phyloP scores from a whole-genome alignment of 2,888 invertebrate species.

The Lydus trimaculatus region DNA sequence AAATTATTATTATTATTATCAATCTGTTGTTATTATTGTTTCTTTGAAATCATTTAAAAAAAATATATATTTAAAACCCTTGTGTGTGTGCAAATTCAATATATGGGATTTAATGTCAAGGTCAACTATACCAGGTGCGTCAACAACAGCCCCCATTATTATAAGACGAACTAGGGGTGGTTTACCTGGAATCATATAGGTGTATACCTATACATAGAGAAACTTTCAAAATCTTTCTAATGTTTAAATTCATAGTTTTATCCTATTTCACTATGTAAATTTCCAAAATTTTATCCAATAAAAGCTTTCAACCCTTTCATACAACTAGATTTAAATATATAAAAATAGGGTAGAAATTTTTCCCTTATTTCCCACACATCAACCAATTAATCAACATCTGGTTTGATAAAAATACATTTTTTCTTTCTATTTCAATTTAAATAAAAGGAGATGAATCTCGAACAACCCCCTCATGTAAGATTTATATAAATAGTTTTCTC shows the following conservation, averaged over 20 bases:
- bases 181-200: conserved; percentile 2
- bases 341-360: conserved; percentile 23
- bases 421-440: not conserved
- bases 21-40: too few relatives aligned
- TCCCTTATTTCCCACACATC: conserved; percentile 27
- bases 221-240: not conserved
- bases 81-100: not conserved
- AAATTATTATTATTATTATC: not conserved
- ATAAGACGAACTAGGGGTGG: not conserved
- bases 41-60: not conserved
- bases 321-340: conserved; percentile 19
- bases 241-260: not conserved
- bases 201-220: not conserved
- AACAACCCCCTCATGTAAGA: not conserved
- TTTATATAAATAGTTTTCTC: not conserved
- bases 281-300: not conserved
- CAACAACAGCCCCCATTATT: not conserved
- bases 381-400: conserved; percentile 33
- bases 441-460: conserved; percentile 5
- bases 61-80: not conserved
- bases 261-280: conserved; percentile 2
- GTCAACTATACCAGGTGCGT: not conserved
- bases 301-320: conserved; percentile 18
- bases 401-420: conserved; percentile 7
- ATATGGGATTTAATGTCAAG: not conserved